These are phyloP conservation scores for Congeria kusceri DNA, from an alignment of 2,888 invertebrate genomes.

Conservation along the genomic window DNA sequence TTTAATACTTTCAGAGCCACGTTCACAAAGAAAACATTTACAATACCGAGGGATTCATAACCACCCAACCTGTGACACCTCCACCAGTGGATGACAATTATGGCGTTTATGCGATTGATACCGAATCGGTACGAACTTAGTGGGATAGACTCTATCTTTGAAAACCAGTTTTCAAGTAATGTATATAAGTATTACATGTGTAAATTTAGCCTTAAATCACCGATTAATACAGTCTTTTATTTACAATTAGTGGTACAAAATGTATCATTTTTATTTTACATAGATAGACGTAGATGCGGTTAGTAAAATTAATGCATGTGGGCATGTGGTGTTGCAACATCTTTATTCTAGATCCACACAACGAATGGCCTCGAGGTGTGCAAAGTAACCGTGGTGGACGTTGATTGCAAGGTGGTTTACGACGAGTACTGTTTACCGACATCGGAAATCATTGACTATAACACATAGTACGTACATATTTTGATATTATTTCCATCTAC, in stretches of 20 bases:
- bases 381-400: constrained; percentile 15
- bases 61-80: background rate
- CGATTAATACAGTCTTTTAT: too few species aligned
- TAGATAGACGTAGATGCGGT: too few species aligned
- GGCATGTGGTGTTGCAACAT: too few species aligned
- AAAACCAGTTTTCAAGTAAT: too few species aligned
- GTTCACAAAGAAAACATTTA: constrained; percentile 35
- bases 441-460: constrained; percentile 38
- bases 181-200: too few species aligned
- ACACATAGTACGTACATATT: constrained; percentile 11
- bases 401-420: constrained; percentile 21
- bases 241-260: too few species aligned
- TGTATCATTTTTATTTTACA: too few species aligned
- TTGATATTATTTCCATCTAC: too few species aligned
- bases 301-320: too few species aligned
- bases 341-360: constrained; percentile 21
- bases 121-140: constrained; percentile 36
- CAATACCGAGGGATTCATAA: constrained; percentile 29
- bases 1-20: constrained; percentile 23
- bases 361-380: constrained; percentile 33
- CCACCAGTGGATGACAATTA: background rate
- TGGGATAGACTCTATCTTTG: too few species aligned
- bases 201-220: too few species aligned
- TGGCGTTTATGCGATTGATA: constrained; percentile 39
- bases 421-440: constrained; percentile 30